Percentiles rank a stretch among this genome's conserved stretches.
These are phyloP conservation scores for Sebastes cheni DNA, from an alignment of 2,797 vertebrate genomes.

Conservation along the genomic window DNA sequence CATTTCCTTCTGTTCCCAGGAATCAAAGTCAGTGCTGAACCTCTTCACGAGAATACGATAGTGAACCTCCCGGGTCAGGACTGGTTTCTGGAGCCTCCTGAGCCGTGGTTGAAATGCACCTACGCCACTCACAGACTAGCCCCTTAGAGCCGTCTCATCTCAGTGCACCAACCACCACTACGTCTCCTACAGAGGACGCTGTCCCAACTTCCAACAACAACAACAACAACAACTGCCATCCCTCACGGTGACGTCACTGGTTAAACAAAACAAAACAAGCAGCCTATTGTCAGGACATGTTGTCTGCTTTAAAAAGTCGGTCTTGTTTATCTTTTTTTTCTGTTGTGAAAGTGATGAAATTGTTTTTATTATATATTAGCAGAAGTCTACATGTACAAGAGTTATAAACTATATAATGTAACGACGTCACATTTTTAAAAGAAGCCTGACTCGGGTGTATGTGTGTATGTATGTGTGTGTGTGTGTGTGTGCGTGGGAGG, in stretches of 20 bases:
- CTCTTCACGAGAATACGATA: conserved; percentile 89
- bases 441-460: conserved; percentile 8
- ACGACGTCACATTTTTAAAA: conserved; percentile 57
- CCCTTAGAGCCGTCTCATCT: conserved; percentile 2
- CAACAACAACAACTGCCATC: conserved; percentile 34
- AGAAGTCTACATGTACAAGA: conserved; percentile 66
- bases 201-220: conserved; percentile 37
- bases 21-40: conserved; percentile 88
- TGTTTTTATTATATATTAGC: conserved; percentile 68
- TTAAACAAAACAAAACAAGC: conserved; percentile 4
- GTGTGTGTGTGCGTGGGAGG: background rate
- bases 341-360: conserved; percentile 70
- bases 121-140: conserved; percentile 17
- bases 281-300: conserved; percentile 43
- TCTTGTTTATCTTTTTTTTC: conserved; percentile 63
- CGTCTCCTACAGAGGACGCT: conserved; percentile 56
- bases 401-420: conserved; percentile 61
- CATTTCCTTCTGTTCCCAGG: conserved; percentile 60
- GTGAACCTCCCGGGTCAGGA: conserved; percentile 32
- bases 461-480: background rate
- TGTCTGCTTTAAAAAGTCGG: conserved; percentile 46
- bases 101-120: conserved; percentile 22
- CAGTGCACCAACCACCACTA: conserved; percentile 23
- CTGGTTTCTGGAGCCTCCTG: conserved; percentile 5
- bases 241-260: conserved; percentile 53